phyloP scores from a whole-genome alignment of 2,888 invertebrate species.

The Parnassius orleans region DNA sequence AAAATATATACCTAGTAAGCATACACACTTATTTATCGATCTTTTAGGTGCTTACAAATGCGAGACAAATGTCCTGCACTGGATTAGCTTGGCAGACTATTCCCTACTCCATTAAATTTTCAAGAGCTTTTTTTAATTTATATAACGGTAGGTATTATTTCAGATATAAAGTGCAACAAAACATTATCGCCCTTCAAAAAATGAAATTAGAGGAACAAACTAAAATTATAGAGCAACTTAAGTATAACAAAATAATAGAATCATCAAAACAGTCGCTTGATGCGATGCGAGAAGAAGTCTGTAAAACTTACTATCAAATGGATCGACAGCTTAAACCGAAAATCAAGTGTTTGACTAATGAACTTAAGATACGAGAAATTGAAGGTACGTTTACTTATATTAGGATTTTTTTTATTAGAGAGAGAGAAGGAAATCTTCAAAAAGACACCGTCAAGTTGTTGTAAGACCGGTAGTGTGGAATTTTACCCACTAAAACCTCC shows the following conservation, averaged over 20 bases:
- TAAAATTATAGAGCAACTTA: conserved; percentile 86
- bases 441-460: too few relatives aligned
- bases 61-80: too few relatives aligned
- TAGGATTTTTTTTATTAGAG: neutral
- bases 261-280: conserved; percentile 82
- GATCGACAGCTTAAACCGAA: conserved; percentile 80
- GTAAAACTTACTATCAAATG: conserved; percentile 77
- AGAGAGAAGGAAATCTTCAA: too few relatives aligned
- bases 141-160: neutral
- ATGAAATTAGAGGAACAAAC: conserved; percentile 86
- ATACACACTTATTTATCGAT: too few relatives aligned
- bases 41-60: too few relatives aligned
- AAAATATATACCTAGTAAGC: too few relatives aligned
- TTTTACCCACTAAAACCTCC: too few relatives aligned
- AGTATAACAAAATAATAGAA: conserved; percentile 84
- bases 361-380: conserved; percentile 65
- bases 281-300: conserved; percentile 80
- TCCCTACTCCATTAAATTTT: too few relatives aligned
- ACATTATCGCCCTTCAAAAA: conserved; percentile 87
- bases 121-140: too few relatives aligned
- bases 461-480: too few relatives aligned
- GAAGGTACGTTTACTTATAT: conserved; percentile 53
- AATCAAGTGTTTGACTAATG: conserved; percentile 76
- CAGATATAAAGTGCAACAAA: conserved; percentile 85
- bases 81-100: too few relatives aligned